Evolutionary conservation across 1,140 invertebrate genomes (phyloP).

Genomic region (Oryzaephilus surinamensis): DNA sequence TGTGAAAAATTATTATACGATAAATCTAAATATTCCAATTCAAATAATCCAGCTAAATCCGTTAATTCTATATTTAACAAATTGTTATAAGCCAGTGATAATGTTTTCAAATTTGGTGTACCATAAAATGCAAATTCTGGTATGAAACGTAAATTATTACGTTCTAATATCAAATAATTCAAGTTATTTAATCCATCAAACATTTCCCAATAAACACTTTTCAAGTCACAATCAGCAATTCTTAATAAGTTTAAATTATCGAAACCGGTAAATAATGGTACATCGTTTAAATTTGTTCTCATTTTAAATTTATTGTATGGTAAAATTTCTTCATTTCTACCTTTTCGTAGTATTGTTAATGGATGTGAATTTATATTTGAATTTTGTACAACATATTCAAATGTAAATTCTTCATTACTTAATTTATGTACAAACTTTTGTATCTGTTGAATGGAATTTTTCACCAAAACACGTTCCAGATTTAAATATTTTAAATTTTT

Average conservation of each 20-base stretch:
- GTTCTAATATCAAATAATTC: slow-evolving; percentile 49
- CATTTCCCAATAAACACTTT: slow-evolving; percentile 57
- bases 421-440: slow-evolving; percentile 26
- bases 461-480: slow-evolving; percentile 36
- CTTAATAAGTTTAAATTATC: slow-evolving; percentile 44
- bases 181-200: slow-evolving; percentile 51
- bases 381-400: slow-evolving; percentile 30
- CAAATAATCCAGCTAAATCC: slow-evolving; percentile 51
- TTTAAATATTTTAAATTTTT: slow-evolving; percentile 37
- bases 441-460: slow-evolving; percentile 29
- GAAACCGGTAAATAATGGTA: slow-evolving; percentile 46
- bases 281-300: slow-evolving; percentile 39
- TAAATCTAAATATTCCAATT: slow-evolving; percentile 53
- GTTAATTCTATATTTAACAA: slow-evolving; percentile 52
- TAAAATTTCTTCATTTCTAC: slow-evolving; percentile 43
- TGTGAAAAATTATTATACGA: slow-evolving; percentile 54
- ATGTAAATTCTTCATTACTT: slow-evolving; percentile 27
- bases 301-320: slow-evolving; percentile 48
- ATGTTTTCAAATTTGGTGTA: slow-evolving; percentile 46
- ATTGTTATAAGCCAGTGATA: slow-evolving; percentile 53
- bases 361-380: slow-evolving; percentile 22
- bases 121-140: slow-evolving; percentile 59
- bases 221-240: slow-evolving; percentile 46
- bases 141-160: slow-evolving; percentile 50
- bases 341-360: slow-evolving; percentile 29